phyloP scores from a whole-genome alignment of 2,797 vertebrate species.

The Chromis chromis region DNA sequence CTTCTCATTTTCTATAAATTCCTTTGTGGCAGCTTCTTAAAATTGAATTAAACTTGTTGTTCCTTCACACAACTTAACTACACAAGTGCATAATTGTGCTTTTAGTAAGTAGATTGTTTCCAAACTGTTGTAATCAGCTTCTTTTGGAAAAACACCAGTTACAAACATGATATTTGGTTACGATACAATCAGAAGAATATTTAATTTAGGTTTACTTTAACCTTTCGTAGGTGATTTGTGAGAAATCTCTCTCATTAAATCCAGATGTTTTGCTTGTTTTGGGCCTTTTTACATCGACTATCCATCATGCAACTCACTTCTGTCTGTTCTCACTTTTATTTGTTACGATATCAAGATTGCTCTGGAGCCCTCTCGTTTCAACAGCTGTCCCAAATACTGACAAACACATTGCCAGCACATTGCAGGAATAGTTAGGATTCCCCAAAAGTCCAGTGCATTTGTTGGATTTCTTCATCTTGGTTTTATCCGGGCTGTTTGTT shows the following conservation, averaged over 20 bases:
- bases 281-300: neutral
- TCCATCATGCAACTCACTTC: neutral
- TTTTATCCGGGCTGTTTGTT: slow-evolving; percentile 1
- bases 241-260: neutral
- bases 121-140: neutral
- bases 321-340: neutral
- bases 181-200: neutral
- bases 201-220: neutral
- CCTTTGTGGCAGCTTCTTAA: no score
- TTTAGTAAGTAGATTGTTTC: no score
- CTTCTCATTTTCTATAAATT: no score
- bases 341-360: neutral
- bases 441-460: slow-evolving; percentile 29
- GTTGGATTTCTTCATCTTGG: slow-evolving; percentile 14
- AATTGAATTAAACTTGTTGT: no score
- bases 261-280: neutral
- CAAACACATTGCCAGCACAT: slow-evolving; percentile 45
- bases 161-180: neutral
- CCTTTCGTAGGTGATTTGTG: neutral
- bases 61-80: no score
- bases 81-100: no score
- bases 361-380: slow-evolving; percentile 33
- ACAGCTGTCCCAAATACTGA: slow-evolving; percentile 45
- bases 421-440: slow-evolving; percentile 46
- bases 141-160: neutral